Base-by-base conservation (phyloP, 2,797 vertebrate species). In the Microcaecilia unicolor region DNA sequence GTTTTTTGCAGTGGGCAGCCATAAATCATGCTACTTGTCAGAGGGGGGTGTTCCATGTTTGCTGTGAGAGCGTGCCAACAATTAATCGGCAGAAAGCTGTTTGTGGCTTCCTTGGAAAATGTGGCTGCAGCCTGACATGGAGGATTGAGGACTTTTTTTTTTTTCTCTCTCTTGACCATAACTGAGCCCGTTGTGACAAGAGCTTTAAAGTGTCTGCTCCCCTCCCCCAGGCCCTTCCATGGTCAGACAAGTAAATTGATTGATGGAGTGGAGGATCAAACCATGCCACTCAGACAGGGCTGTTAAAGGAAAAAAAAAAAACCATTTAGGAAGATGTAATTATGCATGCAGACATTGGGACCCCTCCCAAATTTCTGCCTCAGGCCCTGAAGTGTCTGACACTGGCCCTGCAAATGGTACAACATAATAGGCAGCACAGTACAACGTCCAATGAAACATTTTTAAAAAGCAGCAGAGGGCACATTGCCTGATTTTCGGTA, bases 1-100 rank as follows among this genome's bases (percentile, higher is more conserved):
- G 84, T 91, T 91, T 91, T n/a, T 91, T 88, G 89, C 85, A 81
- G 86, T 81, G 86, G 85, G 82, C 65, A 79, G 85, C 88, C 86
- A 93, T 96, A 93, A 94, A 97, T 96, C 92, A 97, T 78, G 70
- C 60, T 33, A 65, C 85, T 80, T 93, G 92, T 93, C 92, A 91
- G 66, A 66, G 72, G 67, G 76, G 71, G 73, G 58, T 57, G 78
- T 81, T 86, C 84, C 88, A 69, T 82, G 78, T 88, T 88, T 87
- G 81, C 70, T 83, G 78, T 81, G 80, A 78, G 82, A 81, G 72
- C 68, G 74, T 81, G 87, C 84, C 87, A 81, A 88, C 92, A 92
- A 90, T 92, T 89, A 92, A 87, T 87, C 84, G 76, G 83, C 78
- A 76, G 72, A 82, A 55, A 76, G 74, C 85, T 81, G 67, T 65